Evolutionary conservation across 2,888 invertebrate genomes (phyloP), one percentile per base, ranked within the genome.

Genomic region (Caenorhabditis macrosperma): DNA sequence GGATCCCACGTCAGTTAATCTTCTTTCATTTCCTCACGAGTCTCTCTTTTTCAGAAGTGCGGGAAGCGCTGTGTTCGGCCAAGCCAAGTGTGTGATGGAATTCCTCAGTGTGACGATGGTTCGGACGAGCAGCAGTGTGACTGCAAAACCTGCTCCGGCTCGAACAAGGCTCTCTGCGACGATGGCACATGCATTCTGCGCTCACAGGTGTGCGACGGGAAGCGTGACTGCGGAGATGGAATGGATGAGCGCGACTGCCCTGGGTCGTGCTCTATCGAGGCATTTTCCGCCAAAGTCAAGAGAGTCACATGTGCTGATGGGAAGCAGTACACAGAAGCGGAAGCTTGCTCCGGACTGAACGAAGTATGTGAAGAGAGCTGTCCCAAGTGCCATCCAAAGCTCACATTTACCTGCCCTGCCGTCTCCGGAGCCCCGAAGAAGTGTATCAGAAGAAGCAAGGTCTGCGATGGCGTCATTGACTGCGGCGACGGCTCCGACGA

Each of bases 221-320:
- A 69, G 48, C 46, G 46, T 9, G 86, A 88, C 72, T 89, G 88
- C 63, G 60, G 78, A 10, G 81, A 81, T 20, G 88, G 88, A 7
- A 76, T 83, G 68, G 88, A 88, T 59, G 88, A 88, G 64, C 9
- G 54, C 46, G 64, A 86, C 20, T 88, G 88, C 59, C 86, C 87
- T n/a, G 88, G 88, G 10, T 61, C 81, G n/a, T 88, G 88, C 74
- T 24, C 60, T 33, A 54, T 57, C 38, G 59, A 66, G 26, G 26
- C 59, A 0, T 28, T 66, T 24, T 15, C 66, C 10, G 33, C 17
- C 2, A 78, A 79, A 59, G 2, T 26, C 17, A 50, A 75, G 38
- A 67, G 38, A 26, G 48, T 81, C 10, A 71, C 63, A 1, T 85
- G 82, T 52, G 17, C 72, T 26, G 74, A 83, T 46, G 78, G 71